These are phyloP conservation scores for Sogatella furcifera DNA, from an alignment of 1,140 invertebrate species.

Conservation along the genomic window DNA sequence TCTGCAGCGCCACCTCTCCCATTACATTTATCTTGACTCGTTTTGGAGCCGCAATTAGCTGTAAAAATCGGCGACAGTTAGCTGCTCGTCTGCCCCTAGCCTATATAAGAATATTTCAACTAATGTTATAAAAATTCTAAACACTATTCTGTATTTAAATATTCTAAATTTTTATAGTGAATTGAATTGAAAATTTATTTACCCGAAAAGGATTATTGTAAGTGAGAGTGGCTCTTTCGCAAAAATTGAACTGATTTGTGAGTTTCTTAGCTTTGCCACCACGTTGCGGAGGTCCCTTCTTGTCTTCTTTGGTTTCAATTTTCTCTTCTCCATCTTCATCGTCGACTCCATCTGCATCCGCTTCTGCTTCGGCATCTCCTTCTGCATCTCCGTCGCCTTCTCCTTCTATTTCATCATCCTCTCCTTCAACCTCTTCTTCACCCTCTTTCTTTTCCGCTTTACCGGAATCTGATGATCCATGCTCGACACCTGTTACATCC, in stretches of 20 bases:
- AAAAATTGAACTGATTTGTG: slow-evolving; percentile 70
- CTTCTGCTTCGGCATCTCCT: background rate
- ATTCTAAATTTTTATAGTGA: background rate
- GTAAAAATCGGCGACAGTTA: too few relatives aligned
- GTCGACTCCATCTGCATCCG: background rate
- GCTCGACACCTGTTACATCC: background rate
- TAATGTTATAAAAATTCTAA: too few relatives aligned
- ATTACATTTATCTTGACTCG: too few relatives aligned
- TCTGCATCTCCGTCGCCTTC: background rate
- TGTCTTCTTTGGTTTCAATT: background rate
- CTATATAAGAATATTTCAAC: too few relatives aligned
- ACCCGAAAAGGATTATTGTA: slow-evolving; percentile 60
- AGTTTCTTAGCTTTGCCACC: slow-evolving; percentile 25
- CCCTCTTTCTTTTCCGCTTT: slow-evolving; percentile 3
- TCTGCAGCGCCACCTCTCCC: too few relatives aligned
- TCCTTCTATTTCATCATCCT: background rate
- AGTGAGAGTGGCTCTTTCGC: slow-evolving; percentile 79
- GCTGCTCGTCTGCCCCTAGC: too few relatives aligned
- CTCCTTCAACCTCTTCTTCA: background rate
- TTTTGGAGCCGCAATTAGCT: too few relatives aligned
- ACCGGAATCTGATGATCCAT: background rate
- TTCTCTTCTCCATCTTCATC: slow-evolving; percentile 1
- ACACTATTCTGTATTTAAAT: too few relatives aligned
- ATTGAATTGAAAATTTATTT: background rate
- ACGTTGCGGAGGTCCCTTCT: slow-evolving; percentile 13